Conservation (phyloP, 2,113 vertebrate genomes). For the Promerops cafer region DNA sequence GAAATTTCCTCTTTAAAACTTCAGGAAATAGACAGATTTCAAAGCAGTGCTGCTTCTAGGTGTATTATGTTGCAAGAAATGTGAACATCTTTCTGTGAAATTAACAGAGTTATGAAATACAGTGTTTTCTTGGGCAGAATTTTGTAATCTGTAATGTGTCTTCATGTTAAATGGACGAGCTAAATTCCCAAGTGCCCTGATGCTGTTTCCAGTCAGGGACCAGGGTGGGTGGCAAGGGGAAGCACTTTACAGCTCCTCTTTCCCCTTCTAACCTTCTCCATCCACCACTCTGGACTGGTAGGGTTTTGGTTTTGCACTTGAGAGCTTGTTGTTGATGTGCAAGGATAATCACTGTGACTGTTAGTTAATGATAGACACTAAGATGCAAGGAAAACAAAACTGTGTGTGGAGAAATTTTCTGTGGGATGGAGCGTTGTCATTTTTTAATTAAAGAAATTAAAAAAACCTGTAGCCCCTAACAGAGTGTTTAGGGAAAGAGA, state of each 20-base stretch:
- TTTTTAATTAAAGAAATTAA: background rate
- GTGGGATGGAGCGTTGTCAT: background rate
- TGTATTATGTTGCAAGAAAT: background rate
- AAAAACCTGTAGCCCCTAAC: background rate
- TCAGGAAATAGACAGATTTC: background rate
- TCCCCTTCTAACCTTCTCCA: background rate
- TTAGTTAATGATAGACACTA: background rate
- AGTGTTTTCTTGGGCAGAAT: background rate
- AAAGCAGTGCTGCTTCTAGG: background rate
- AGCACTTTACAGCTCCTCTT: background rate
- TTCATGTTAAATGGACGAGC: background rate
- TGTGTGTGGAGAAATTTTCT: background rate
- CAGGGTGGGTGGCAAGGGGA: background rate
- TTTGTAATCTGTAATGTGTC: background rate
- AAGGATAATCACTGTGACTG: background rate
- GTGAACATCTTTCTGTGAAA: background rate
- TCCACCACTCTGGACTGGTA: background rate
- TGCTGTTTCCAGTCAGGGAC: background rate
- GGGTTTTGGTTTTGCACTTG: rapidly evolving
- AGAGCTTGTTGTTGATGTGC: background rate
- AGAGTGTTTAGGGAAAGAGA: background rate
- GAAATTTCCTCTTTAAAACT: background rate
- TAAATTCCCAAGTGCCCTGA: background rate
- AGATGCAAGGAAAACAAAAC: background rate
- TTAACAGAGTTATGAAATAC: background rate